Evolutionary conservation across 2,113 vertebrate genomes (phyloP), one percentile per base, ranked within the genome.

Genomic region (Xenus cinereus): DNA sequence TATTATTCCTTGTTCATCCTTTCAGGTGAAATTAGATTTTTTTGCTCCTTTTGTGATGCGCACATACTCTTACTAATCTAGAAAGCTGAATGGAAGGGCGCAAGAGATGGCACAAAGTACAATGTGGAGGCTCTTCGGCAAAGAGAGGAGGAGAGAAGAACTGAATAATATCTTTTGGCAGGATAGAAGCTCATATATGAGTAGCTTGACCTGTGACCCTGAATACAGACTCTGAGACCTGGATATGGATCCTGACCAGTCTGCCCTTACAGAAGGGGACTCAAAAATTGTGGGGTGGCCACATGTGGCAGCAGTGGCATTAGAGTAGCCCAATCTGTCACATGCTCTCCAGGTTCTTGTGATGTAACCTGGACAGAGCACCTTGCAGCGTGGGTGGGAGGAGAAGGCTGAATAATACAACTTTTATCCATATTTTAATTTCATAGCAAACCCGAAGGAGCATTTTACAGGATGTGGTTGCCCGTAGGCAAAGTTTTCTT

Each of bases 261-360:
- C 15, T 84, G 79, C 32, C 56, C 17, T 2, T 4, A 12, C 4
- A 64, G 62, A 67, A 59, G 12, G 22, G 14, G 2, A 28, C n/a
- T 60, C 2, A 2, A 35, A 77, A 72, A 18, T 14, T 16, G 5
- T 27, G 11, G 39, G 39, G 48, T 54, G 41, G 41, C 21, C 18
- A 63, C 0, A 0, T 23, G 11, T 30, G 28, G 18, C 73, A 86
- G 35, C 33, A 60, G 20, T 5, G 33, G 8, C 30, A 28, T 3
- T 15, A 26, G 28, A 50, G 37, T 1, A 51, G 50, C 17, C 32
- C 23, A 10, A 3, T 2, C 11, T 39, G 18, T 22, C 22, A 50
- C 26, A 37, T 10, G 9, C 10, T 75, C 10, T 46, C 22, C 69
- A 67, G 53, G 32, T 12, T n/a, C 32, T 4, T 7, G 7, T 3